phyloP scores from a whole-genome alignment of 2,888 invertebrate genomes.

The Aquatica leii region DNA sequence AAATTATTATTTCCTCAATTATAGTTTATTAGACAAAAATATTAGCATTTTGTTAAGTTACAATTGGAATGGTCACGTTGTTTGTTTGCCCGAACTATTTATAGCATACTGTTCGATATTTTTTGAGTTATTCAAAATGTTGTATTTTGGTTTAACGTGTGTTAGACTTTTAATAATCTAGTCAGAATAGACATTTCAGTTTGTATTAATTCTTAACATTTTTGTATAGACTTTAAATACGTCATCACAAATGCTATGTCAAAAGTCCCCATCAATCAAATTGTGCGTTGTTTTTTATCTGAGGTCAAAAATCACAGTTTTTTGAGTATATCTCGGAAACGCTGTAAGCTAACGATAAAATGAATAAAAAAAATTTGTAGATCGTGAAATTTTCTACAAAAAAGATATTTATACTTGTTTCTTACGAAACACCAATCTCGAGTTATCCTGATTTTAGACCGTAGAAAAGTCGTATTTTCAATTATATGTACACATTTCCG shows the following conservation, averaged over 20 bases:
- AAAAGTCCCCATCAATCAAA: neutral
- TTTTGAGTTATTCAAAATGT: neutral
- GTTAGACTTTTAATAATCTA: no score
- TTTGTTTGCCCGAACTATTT: no score
- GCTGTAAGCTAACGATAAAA: neutral
- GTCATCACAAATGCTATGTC: no score
- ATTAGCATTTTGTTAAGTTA: no score
- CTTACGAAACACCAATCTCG: neutral
- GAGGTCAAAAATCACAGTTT: neutral
- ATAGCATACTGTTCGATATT: no score
- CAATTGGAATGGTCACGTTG: no score
- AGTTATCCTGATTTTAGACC: neutral
- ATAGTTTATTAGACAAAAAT: no score
- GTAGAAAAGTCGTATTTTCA: neutral
- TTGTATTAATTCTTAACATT: neutral
- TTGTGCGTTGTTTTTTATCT: constrained; percentile 1
- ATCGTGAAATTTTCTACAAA: neutral
- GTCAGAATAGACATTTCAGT: neutral
- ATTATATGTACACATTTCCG: no score
- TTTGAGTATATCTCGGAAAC: neutral
- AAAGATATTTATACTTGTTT: neutral
- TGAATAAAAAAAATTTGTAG: neutral
- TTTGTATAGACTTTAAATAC: neutral
- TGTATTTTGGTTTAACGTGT: no score
- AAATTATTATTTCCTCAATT: no score